These are phyloP conservation scores for Acholoe squamosa DNA, from an alignment of 2,888 invertebrate genomes.

Conservation along the genomic window DNA sequence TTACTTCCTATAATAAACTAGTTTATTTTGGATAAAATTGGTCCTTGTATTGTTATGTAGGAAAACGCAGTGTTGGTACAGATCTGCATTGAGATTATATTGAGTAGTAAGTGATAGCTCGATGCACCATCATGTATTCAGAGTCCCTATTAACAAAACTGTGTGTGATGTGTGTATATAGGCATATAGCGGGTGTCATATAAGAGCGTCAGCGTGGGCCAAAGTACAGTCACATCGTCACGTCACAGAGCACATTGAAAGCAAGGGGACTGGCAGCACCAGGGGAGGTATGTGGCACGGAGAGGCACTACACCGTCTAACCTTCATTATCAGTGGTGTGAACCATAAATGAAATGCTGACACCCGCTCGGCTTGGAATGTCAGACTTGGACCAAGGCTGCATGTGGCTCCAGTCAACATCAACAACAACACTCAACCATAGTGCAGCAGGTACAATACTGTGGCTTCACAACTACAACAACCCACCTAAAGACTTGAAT, in stretches of 20 bases:
- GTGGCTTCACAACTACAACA: slow-evolving; percentile 48
- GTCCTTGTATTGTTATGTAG: too few species aligned
- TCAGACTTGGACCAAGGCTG: not conserved
- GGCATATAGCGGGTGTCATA: not conserved
- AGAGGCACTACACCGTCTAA: not conserved
- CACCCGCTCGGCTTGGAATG: not conserved
- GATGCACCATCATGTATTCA: too few species aligned
- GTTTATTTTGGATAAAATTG: too few species aligned
- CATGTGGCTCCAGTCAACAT: not conserved
- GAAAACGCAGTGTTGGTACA: too few species aligned
- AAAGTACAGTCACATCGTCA: slow-evolving; percentile 13
- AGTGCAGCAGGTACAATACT: not conserved
- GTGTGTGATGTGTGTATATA: slow-evolving; percentile 27
- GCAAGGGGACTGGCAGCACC: slow-evolving; percentile 36
- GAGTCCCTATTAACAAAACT: too few species aligned
- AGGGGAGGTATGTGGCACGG: not conserved
- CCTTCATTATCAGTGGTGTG: not conserved
- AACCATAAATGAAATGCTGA: not conserved
- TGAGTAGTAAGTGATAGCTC: too few species aligned
- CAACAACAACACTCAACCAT: slow-evolving; percentile 47
- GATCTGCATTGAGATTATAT: too few species aligned
- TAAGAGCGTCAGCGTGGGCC: not conserved
- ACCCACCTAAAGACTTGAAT: slow-evolving; percentile 1
- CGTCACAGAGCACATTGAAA: slow-evolving; percentile 45
- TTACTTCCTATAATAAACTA: too few species aligned